phyloP scores from a whole-genome alignment of 2,888 invertebrate genomes.

The Hetaerina titia region DNA sequence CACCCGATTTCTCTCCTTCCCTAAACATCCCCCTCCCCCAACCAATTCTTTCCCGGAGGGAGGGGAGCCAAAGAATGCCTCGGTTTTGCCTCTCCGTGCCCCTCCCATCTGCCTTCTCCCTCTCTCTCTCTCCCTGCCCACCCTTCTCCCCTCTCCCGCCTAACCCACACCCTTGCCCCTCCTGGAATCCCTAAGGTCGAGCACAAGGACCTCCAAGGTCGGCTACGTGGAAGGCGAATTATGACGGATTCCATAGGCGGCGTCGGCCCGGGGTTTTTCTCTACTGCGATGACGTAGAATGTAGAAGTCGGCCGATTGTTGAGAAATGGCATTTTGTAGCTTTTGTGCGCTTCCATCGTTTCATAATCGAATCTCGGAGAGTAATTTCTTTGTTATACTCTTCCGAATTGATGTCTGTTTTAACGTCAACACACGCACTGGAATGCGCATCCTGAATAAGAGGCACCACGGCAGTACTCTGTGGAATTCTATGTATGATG shows the following conservation, averaged over 20 bases:
- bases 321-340: neutral
- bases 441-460: neutral
- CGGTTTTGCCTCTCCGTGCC: slow-evolving; percentile 68
- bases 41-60: slow-evolving; percentile 59
- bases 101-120: slow-evolving; percentile 46
- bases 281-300: slow-evolving; percentile 49
- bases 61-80: slow-evolving; percentile 62
- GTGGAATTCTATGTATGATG: neutral
- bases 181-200: slow-evolving; percentile 65
- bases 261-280: slow-evolving; percentile 17
- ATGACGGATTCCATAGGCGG: slow-evolving; percentile 53
- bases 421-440: neutral
- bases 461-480: neutral
- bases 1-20: slow-evolving; percentile 56
- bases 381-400: neutral
- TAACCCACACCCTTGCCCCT: slow-evolving; percentile 65
- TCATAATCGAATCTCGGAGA: neutral
- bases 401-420: neutral
- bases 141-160: slow-evolving; percentile 31
- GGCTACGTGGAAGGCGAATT: slow-evolving; percentile 67
- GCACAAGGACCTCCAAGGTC: slow-evolving; percentile 65
- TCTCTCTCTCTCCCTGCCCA: slow-evolving; percentile 57
- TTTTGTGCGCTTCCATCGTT: neutral
- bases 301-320: slow-evolving; percentile 17
- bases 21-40: slow-evolving; percentile 47